These are phyloP conservation scores for Drosophila kokeensis DNA, from an alignment of 2,888 invertebrate species.

Conservation along the genomic window DNA sequence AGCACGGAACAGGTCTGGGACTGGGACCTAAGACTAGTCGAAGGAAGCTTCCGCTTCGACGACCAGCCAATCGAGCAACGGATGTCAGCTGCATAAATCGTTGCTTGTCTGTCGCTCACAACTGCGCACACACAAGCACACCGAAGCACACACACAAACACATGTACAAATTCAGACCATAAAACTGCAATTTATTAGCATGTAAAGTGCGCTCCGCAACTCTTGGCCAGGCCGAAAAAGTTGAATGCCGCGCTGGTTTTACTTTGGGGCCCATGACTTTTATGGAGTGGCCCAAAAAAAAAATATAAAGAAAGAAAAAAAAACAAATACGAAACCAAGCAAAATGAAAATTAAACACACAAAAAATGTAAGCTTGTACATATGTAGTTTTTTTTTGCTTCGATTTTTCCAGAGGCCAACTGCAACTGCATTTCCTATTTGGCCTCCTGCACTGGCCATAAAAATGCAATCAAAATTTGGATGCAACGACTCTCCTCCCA, in stretches of 20 bases:
- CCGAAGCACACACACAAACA: neutral
- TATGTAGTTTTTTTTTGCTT: neutral
- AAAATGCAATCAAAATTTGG: slow-evolving; percentile 55
- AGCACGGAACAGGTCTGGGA: slow-evolving; percentile 27
- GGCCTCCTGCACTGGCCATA: slow-evolving; percentile 41
- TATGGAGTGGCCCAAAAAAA: slow-evolving; percentile 21
- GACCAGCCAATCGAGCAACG: slow-evolving; percentile 67
- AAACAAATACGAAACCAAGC: neutral
- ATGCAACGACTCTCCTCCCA: slow-evolving; percentile 39
- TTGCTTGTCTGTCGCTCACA: slow-evolving; percentile 58
- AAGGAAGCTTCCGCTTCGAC: slow-evolving; percentile 72
- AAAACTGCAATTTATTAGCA: slow-evolving; percentile 82
- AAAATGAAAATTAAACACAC: slow-evolving; percentile 19
- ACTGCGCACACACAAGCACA: slow-evolving; percentile 31
- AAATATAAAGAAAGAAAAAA: neutral
- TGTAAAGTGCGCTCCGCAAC: slow-evolving; percentile 61
- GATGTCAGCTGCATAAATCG: slow-evolving; percentile 81
- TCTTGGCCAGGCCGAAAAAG: slow-evolving; percentile 37
- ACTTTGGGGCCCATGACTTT: slow-evolving; percentile 43
- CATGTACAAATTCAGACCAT: slow-evolving; percentile 49
- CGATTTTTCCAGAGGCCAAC: slow-evolving; percentile 19
- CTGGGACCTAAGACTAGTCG: slow-evolving; percentile 52
- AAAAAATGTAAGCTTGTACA: slow-evolving; percentile 6
- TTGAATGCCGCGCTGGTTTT: slow-evolving; percentile 56
- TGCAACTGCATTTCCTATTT: neutral